Base-by-base conservation (phyloP, 1,140 invertebrate genomes). In the Branchinecta lindahli region DNA sequence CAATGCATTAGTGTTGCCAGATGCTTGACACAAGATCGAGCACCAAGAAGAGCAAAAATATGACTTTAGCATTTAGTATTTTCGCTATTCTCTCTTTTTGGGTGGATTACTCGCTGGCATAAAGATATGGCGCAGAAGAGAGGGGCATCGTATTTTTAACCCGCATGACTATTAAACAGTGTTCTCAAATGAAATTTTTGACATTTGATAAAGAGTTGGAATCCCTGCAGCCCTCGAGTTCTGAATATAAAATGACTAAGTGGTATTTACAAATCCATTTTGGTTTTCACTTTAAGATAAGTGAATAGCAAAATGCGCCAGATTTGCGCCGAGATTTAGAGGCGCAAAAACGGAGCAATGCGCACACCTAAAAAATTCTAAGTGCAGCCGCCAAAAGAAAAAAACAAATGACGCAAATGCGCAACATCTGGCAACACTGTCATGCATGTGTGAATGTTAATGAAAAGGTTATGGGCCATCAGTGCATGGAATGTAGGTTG, bases 391-490 rank as follows among this genome's bases (percentile, higher is more conserved):
- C 52, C 6, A 15, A 61, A 61, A 61, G 6, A 61, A 61, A 61
- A 61, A 12, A 3, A 5, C 33, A 33, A 33, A 33, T 33, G 33
- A 5, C 33, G 1, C 33, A 61, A 61, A 61, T 61, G 52, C 6
- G 18, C 52, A 61, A 2, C 6, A 6, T 61, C 52, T 61, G 52
- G 52, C 52, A 61, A 61, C 18, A 61, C 6, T 61, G 52, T 6
- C 52, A 52, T 52, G n/a, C 47, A 52, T 52, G 47, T 52, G 47
- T 52, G 47, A 52, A 52, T 52, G 47, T n/a, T 52, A 52, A 52
- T 52, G 47, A 52, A 52, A 52, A 52, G 9, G 47, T 9, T 52
- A 52, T n/a, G 47, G 47, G 47, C 9, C 47, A 52, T 9, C 47
- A 52, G 47, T 52, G n/a, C n/a, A 52, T 52, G n/a, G 47, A 52